Percentiles rank a stretch among this genome's conserved stretches.
phyloP scores from a whole-genome alignment of 2,888 invertebrate genomes.

The Pogonocherus hispidulus region DNA sequence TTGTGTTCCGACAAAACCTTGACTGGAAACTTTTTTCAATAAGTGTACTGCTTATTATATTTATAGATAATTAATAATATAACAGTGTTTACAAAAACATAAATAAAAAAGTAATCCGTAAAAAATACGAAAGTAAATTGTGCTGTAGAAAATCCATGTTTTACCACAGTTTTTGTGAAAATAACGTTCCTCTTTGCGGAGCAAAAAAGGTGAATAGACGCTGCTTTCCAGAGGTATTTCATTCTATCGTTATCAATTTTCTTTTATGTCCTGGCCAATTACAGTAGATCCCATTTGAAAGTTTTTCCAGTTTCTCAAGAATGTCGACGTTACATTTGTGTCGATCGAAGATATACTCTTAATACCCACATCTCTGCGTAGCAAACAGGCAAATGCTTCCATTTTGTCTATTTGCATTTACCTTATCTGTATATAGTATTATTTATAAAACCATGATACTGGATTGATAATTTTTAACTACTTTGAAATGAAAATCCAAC shows the following conservation, averaged over 20 bases:
- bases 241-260: conserved; percentile 25
- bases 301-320: conserved; percentile 6
- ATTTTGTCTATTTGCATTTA: not conserved
- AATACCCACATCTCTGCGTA: not conserved
- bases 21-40: too few relatives aligned
- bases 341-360: conserved; percentile 3
- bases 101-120: too few relatives aligned
- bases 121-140: too few relatives aligned
- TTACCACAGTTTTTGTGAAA: not conserved
- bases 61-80: too few relatives aligned
- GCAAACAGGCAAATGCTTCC: not conserved
- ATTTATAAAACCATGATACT: too few relatives aligned
- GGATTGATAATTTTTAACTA: too few relatives aligned
- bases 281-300: conserved; percentile 12
- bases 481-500: too few relatives aligned
- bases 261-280: conserved; percentile 26
- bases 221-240: conserved; percentile 11
- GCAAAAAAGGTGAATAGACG: not conserved
- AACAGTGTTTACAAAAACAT: too few relatives aligned
- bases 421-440: too few relatives aligned
- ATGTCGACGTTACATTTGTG: conserved; percentile 7
- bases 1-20: too few relatives aligned
- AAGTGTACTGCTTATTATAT: too few relatives aligned
- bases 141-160: not conserved
- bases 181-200: not conserved